Percentiles rank a stretch among this genome's conserved stretches.
Conservation (phyloP, 2,797 vertebrate genomes). For the Pachyuromys duprasi region DNA sequence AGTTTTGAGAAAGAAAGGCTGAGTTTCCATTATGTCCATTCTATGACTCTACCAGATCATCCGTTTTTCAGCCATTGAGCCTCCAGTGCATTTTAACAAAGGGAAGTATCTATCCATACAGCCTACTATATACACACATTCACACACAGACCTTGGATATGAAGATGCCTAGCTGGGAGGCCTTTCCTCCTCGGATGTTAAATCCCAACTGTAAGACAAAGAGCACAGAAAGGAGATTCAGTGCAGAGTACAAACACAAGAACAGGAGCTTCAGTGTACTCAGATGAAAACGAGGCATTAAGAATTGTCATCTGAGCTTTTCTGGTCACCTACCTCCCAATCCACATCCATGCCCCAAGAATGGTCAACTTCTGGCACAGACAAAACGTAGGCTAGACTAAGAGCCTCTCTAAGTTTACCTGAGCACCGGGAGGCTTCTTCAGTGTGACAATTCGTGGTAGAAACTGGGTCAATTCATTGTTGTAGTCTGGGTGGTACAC, state of each 20-base stretch:
- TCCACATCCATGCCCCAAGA: neutral
- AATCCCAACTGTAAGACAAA: slow-evolving; percentile 92
- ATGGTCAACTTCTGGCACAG: neutral
- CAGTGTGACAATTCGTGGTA: slow-evolving; percentile 94
- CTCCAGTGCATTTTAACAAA: slow-evolving; percentile 1
- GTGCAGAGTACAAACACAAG: slow-evolving; percentile 5
- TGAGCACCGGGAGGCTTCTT: slow-evolving; percentile 98
- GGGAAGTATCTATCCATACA: neutral
- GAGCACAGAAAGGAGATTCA: neutral
- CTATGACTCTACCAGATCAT: slow-evolving; percentile 30
- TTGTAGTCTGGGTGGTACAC: slow-evolving; percentile 97
- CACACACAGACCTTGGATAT: slow-evolving; percentile 94
- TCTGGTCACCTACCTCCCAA: slow-evolving; percentile 37
- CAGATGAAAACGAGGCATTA: slow-evolving; percentile 29
- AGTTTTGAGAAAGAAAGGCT: slow-evolving; percentile 34
- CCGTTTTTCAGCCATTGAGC: neutral
- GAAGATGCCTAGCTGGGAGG: slow-evolving; percentile 98
- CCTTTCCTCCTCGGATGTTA: slow-evolving; percentile 98
- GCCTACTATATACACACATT: slow-evolving; percentile 55
- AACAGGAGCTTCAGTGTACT: neutral
- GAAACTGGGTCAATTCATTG: slow-evolving; percentile 97
- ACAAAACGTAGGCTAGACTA: neutral
- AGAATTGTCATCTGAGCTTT: slow-evolving; percentile 9
- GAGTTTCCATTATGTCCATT: neutral
- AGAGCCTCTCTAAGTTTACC: slow-evolving; percentile 81